These are phyloP conservation scores for Copidosoma aretas DNA, from an alignment of 2,888 invertebrate genomes.

Conservation along the genomic window DNA sequence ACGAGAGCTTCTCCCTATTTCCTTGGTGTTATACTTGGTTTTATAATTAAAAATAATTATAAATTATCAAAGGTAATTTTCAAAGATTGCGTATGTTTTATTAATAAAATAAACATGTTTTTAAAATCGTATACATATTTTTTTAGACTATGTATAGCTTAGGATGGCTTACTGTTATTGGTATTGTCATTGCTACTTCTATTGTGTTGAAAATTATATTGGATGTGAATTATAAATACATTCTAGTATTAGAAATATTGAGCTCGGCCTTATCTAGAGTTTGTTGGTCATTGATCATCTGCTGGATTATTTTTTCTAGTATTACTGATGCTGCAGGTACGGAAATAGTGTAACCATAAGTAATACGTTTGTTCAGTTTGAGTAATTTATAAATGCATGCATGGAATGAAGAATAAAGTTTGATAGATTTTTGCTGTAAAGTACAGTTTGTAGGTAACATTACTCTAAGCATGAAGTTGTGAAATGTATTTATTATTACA, in stretches of 20 bases:
- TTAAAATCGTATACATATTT: background rate
- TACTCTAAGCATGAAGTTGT: no score
- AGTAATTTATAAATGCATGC: no score
- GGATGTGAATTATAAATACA: background rate
- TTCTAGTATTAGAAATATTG: background rate
- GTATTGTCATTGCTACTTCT: background rate
- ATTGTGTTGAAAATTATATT: background rate
- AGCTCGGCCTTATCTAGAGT: background rate
- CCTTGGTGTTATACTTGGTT: constrained; percentile 37
- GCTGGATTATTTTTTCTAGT: constrained; percentile 66
- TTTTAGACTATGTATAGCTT: background rate
- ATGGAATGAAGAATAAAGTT: no score
- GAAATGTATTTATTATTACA: constrained; percentile 10
- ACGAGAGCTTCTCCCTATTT: constrained; percentile 38
- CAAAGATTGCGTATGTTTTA: constrained; percentile 3
- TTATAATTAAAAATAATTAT: background rate
- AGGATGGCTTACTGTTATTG: background rate
- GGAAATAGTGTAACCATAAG: background rate
- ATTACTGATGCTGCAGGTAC: constrained; percentile 64
- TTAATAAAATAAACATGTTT: no score
- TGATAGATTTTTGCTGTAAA: no score
- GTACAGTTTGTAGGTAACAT: no score
- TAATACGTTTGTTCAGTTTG: no score
- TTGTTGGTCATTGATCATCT: constrained; percentile 62
- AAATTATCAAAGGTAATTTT: constrained; percentile 14